Base-by-base conservation (phyloP, 2,113 vertebrate species). In the Lophotis ruficrista region DNA sequence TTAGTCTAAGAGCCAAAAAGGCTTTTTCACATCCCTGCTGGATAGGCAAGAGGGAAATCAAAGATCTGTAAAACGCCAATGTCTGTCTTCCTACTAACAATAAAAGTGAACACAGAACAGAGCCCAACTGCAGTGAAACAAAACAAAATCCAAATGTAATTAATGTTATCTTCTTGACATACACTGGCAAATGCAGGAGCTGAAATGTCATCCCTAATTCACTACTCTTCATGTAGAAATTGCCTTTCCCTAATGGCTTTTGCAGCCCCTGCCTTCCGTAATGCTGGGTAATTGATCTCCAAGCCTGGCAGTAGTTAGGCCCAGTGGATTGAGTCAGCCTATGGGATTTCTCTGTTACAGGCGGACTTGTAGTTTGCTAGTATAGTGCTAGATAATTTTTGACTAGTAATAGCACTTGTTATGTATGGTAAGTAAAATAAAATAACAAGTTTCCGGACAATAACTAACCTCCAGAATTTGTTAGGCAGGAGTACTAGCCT, bases 141-240 rank as follows among this genome's bases (percentile, higher is more conserved):
- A 96, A 96, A 94, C 94, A 93, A 97, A 91, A 89, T 89, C 92
- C 66, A 89, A 94, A 96, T 97, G 94, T 80, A 94, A 97, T 96
- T 97, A 97, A 89, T 92, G 93, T 85, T 95, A 89, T 87, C 91
- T 82, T 89, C 94, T 89, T 91, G 96, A 71, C 94, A 97, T 79
- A 91, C 83, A 82, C 95, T 96, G 93, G 95, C 89, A 83, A 96
- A 95, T 94, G 87, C 81, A 94, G 84, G 73, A 73, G 83, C 96
- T 91, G 92, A 96, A 96, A 96, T 94, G 96, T 89, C 96, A 96
- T 97, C 89, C 94, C 84, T 94, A 94, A 96, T 97, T 95, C 81
- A 66, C 66, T 91, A 9, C 37, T 95, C 90, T 38, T 87, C 81
- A 70, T 85, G 89, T 21, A 83, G 77, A 96, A 94, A 96, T 96